Percentiles rank a stretch among this genome's conserved stretches.
Conservation (phyloP, 2,888 invertebrate species). For the Drosophila antonietae region DNA sequence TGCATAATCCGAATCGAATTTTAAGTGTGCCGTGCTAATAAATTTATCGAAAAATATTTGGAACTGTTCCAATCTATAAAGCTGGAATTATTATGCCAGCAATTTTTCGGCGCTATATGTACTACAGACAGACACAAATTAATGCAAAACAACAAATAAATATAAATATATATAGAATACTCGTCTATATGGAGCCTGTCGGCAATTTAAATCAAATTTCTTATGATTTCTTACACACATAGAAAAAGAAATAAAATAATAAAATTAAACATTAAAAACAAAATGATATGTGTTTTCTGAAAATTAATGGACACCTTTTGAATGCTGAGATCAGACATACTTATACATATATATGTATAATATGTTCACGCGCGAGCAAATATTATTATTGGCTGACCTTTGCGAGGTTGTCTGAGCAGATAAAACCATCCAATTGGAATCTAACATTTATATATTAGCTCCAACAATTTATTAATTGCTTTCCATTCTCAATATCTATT, state of each 20-base stretch:
- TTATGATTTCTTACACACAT: slow-evolving; percentile 16
- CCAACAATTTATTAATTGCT: slow-evolving; percentile 20
- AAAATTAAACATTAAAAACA: slow-evolving; percentile 55
- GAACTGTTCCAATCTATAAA: slow-evolving; percentile 70
- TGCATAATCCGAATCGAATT: slow-evolving; percentile 54
- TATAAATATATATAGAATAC: slow-evolving; percentile 18
- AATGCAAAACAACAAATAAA: slow-evolving; percentile 51
- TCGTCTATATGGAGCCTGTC: slow-evolving; percentile 31
- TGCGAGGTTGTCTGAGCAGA: slow-evolving; percentile 20
- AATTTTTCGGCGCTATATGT: slow-evolving; percentile 29
- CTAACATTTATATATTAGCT: not conserved
- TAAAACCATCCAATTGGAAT: slow-evolving; percentile 24
- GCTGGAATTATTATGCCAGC: slow-evolving; percentile 57
- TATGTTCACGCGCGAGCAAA: slow-evolving; percentile 60
- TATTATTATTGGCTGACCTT: slow-evolving; percentile 45
- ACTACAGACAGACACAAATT: slow-evolving; percentile 21
- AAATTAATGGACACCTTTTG: slow-evolving; percentile 65
- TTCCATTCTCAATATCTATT: slow-evolving; percentile 18
- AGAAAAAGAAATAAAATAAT: slow-evolving; percentile 11
- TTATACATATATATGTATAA: slow-evolving; percentile 31
- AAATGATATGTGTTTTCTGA: slow-evolving; percentile 64
- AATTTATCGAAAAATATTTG: slow-evolving; percentile 51
- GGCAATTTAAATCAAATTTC: slow-evolving; percentile 35
- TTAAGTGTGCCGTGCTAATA: slow-evolving; percentile 70
- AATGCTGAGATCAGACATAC: slow-evolving; percentile 36